Conservation (phyloP, 1,140 invertebrate genomes). For the Hyles euphorbiae region DNA sequence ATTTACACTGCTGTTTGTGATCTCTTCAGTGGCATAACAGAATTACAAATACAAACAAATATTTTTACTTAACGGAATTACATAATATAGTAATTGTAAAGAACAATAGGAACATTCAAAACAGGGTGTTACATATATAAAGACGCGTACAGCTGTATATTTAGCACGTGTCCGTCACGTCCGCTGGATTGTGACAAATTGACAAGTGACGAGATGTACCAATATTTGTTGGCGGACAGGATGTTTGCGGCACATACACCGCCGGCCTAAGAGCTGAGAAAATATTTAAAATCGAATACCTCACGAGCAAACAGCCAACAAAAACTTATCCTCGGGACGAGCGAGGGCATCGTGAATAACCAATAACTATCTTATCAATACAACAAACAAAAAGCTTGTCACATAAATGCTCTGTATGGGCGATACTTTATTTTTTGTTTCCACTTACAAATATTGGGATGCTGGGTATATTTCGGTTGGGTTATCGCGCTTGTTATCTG, state of each 20-base stretch:
- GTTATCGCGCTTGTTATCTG: conserved; percentile 35
- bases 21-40: too few relatives aligned
- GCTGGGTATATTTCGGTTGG: conserved; percentile 44
- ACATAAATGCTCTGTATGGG: conserved; percentile 26
- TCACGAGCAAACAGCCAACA: conserved; percentile 32
- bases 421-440: conserved; percentile 34
- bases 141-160: conserved; percentile 29
- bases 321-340: conserved; percentile 29
- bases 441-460: conserved; percentile 45
- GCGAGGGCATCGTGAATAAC: conserved; percentile 12
- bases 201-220: conserved; percentile 37
- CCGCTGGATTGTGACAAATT: conserved; percentile 38
- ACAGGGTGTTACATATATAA: too few relatives aligned
- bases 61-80: too few relatives aligned
- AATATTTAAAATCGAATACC: conserved; percentile 53
- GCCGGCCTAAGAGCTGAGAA: conserved; percentile 55
- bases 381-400: conserved; percentile 34
- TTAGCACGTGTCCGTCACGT: conserved; percentile 62
- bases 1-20: too few relatives aligned
- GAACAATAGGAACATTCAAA: too few relatives aligned
- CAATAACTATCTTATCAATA: conserved; percentile 34
- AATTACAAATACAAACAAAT: too few relatives aligned
- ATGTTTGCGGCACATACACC: conserved; percentile 60
- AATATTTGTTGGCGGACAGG: conserved; percentile 61
- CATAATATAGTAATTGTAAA: too few relatives aligned